These are phyloP conservation scores for Fulmarus glacialis DNA, from an alignment of 2,113 vertebrate genomes.

Conservation along the genomic window DNA sequence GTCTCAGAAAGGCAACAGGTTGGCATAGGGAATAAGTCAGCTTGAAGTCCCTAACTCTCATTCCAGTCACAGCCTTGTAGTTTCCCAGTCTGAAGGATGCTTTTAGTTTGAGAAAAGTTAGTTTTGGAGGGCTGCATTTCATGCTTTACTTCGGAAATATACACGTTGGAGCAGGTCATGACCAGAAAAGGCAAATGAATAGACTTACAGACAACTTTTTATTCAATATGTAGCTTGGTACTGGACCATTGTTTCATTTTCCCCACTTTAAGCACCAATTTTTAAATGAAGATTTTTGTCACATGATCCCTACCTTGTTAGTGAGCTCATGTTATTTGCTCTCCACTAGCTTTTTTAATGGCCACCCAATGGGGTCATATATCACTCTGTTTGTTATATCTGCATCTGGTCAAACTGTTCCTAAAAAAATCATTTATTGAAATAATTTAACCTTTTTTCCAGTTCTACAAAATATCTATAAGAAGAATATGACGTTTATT, in stretches of 20 bases:
- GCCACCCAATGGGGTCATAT: not conserved
- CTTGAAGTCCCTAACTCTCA: not conserved
- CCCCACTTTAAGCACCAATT: not conserved
- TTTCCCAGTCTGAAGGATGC: not conserved
- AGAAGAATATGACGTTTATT: slow-evolving; percentile 37
- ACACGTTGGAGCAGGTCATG: not conserved
- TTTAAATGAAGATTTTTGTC: not conserved
- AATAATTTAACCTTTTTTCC: not conserved
- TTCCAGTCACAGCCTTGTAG: not conserved
- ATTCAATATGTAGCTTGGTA: not conserved
- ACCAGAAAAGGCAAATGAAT: not conserved
- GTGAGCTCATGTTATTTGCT: not conserved
- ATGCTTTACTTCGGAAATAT: not conserved
- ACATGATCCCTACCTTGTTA: not conserved
- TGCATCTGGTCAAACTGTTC: not conserved
- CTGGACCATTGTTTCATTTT: not conserved
- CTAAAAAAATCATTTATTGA: not conserved
- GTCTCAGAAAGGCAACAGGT: not conserved
- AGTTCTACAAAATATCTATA: not conserved
- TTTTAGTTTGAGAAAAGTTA: not conserved
- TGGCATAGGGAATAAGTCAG: not conserved
- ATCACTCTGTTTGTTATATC: not conserved
- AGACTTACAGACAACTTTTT: not conserved
- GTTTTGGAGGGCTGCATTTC: not conserved
- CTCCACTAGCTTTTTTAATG: not conserved